phyloP scores from a whole-genome alignment of 1,140 invertebrate genomes.

The Aphelenchoides fujianensis region DNA sequence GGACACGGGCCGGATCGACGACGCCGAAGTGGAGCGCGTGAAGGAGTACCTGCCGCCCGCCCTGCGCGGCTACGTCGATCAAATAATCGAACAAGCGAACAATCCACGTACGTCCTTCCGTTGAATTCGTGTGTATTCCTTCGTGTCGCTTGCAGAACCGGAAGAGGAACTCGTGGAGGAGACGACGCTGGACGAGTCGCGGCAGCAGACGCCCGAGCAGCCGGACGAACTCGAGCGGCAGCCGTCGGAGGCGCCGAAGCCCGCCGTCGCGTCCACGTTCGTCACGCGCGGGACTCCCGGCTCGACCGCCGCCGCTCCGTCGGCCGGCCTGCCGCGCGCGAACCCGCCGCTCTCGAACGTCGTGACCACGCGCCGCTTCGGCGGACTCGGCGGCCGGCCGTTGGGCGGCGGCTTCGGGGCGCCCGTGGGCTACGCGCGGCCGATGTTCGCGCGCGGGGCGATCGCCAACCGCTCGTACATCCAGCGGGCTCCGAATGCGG shows the following conservation, averaged over 20 bases:
- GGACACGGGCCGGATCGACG: slow-evolving; percentile 80
- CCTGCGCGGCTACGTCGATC: slow-evolving; percentile 83
- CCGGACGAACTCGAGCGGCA: no score
- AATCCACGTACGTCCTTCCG: slow-evolving; percentile 1
- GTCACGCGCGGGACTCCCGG: no score
- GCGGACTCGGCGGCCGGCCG: background rate
- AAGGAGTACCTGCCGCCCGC: slow-evolving; percentile 86
- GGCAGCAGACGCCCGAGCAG: background rate
- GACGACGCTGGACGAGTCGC: background rate
- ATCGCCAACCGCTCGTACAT: background rate
- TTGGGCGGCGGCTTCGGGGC: background rate
- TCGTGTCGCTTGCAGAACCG: background rate
- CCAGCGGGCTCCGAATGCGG: background rate
- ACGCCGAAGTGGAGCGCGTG: slow-evolving; percentile 77
- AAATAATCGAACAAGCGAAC: slow-evolving; percentile 46
- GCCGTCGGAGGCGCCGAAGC: no score
- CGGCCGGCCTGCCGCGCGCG: background rate
- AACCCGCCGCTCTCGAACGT: background rate
- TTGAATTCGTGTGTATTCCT: background rate
- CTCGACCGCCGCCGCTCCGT: background rate
- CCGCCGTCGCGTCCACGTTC: no score
- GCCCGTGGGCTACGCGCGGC: background rate
- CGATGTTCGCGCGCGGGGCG: background rate
- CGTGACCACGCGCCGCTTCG: background rate
- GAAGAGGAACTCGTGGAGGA: background rate